Conservation (phyloP, 1,140 invertebrate species). For the Drosophila serrata region DNA sequence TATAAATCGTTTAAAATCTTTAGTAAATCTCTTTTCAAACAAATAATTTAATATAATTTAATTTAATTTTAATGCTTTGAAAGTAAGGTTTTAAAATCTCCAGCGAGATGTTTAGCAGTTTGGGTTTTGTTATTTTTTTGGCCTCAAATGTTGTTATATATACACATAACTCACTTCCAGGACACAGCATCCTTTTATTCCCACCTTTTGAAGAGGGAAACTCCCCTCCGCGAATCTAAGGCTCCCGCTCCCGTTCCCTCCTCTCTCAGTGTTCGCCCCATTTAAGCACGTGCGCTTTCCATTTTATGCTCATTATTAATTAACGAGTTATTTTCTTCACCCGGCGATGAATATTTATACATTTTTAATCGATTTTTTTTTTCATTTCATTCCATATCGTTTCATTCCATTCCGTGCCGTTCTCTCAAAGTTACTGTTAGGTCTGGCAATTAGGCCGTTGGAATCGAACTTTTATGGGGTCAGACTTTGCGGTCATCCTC, state of each 20-base stretch:
- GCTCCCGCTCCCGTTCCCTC: background rate
- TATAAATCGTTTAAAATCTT: too few species aligned
- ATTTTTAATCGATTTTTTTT: constrained; percentile 76
- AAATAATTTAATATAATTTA: background rate
- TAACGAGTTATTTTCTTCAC: constrained; percentile 79
- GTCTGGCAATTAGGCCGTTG: constrained; percentile 33
- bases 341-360: constrained; percentile 73
- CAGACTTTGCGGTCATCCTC: constrained; percentile 27
- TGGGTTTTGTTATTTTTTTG: background rate
- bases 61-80: too few species aligned
- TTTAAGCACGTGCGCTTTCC: constrained; percentile 70
- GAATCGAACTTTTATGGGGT: constrained; percentile 27
- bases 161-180: constrained; percentile 7
- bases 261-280: background rate
- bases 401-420: background rate
- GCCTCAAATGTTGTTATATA: too few species aligned
- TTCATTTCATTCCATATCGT: constrained; percentile 4
- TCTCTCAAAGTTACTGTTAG: constrained; percentile 4
- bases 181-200: constrained; percentile 7
- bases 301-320: constrained; percentile 81
- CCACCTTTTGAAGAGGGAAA: background rate
- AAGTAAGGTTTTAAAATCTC: too few species aligned
- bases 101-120: background rate
- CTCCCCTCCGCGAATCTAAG: background rate
- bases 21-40: too few species aligned